These are phyloP conservation scores for Pachycephala philippinensis DNA, from an alignment of 2,113 vertebrate genomes.

Conservation along the genomic window DNA sequence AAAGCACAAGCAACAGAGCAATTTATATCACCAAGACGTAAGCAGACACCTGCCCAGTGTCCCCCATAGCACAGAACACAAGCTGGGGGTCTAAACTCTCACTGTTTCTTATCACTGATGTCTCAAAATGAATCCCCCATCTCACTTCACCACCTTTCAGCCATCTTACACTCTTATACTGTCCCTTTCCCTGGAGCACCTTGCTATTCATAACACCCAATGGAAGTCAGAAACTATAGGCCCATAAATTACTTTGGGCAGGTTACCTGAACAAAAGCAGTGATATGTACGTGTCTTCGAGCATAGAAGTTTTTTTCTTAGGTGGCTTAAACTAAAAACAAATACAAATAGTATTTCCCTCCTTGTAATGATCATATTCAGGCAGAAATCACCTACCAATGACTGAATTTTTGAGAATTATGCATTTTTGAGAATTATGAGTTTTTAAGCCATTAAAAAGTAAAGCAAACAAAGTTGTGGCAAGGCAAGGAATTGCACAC, in stretches of 20 bases:
- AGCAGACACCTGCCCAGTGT: neutral
- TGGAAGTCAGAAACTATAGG: neutral
- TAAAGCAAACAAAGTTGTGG: neutral
- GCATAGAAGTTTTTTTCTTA: neutral
- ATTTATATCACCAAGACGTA: neutral
- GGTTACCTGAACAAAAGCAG: neutral
- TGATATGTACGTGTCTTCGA: neutral
- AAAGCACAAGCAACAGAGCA: neutral
- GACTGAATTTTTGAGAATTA: neutral
- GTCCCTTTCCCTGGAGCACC: neutral
- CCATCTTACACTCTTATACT: rapidly evolving
- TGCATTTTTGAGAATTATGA: neutral
- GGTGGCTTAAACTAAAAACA: neutral
- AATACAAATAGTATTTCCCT: neutral
- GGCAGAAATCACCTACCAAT: neutral
- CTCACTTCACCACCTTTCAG: neutral
- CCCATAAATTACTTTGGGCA: neutral
- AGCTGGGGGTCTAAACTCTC: neutral
- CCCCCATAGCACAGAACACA: rapidly evolving
- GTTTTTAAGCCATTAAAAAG: neutral
- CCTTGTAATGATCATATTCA: neutral
- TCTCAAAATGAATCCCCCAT: neutral
- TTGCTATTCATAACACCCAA: neutral
- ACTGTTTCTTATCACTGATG: neutral
- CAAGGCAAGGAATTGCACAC: neutral